phyloP scores from a whole-genome alignment of 2,888 invertebrate species.

The Eustalomyia histrio region DNA sequence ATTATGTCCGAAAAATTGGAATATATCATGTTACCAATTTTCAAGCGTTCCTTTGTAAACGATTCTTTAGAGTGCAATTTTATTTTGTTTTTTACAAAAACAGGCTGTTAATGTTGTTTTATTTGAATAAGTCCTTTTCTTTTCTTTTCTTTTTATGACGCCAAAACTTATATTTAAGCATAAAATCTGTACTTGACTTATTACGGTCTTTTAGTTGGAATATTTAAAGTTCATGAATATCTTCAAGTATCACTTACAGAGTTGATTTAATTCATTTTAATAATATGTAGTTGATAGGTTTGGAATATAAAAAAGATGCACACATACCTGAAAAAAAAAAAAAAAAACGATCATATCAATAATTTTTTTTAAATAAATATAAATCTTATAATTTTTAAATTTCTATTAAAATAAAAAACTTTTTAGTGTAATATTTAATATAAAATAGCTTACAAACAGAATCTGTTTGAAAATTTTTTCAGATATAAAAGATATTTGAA shows the following conservation, averaged over 20 bases:
- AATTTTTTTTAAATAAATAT: background rate
- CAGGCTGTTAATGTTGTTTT: no score
- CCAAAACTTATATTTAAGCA: slow-evolving; percentile 8
- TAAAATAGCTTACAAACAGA: no score
- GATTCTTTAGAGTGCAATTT: no score
- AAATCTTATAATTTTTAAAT: background rate
- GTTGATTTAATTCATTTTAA: background rate
- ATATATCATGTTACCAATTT: no score
- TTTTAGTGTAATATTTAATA: no score
- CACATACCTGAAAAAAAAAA: slow-evolving; percentile 36
- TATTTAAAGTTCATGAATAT: slow-evolving; percentile 14
- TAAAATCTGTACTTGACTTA: slow-evolving; percentile 56
- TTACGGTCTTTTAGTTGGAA: background rate
- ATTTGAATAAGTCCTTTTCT: no score
- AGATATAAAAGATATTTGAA: no score
- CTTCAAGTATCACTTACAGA: slow-evolving; percentile 46
- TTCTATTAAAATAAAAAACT: no score
- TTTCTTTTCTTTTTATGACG: background rate
- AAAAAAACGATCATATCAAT: background rate
- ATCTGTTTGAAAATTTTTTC: no score
- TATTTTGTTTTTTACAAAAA: no score
- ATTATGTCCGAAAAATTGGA: no score
- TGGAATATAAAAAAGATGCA: background rate
- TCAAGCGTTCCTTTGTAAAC: no score
- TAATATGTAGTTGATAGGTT: background rate